Conservation (phyloP, 2,113 vertebrate genomes). For the Perca flavescens region DNA sequence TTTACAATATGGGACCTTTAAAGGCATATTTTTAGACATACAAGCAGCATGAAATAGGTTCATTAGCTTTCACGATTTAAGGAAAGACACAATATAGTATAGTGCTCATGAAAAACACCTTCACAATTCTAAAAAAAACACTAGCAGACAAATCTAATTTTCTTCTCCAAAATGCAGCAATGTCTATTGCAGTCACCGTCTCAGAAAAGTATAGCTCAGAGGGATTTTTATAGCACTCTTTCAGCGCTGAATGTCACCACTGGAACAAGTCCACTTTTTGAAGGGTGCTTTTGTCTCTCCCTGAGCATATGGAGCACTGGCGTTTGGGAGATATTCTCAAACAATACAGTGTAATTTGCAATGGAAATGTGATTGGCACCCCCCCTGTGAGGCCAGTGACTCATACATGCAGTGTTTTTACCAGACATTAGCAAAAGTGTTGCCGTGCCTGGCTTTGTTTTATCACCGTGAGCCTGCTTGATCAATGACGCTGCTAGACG, state of each 20-base stretch:
- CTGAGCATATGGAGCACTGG: slow-evolving; percentile 22
- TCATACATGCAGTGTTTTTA: slow-evolving; percentile 42
- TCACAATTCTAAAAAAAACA: background rate
- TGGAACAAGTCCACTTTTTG: slow-evolving; percentile 34
- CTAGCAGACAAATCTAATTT: background rate
- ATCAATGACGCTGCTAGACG: slow-evolving; percentile 2
- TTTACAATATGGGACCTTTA: too few relatives aligned
- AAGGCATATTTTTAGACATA: too few relatives aligned
- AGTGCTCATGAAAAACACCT: background rate
- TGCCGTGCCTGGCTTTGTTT: slow-evolving; percentile 25
- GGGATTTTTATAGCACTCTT: background rate
- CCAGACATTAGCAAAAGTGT: slow-evolving; percentile 29
- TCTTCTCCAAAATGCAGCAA: background rate
- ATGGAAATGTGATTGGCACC: slow-evolving; percentile 59
- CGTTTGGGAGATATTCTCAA: slow-evolving; percentile 43
- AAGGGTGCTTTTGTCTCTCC: slow-evolving; percentile 31
- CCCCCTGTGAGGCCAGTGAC: slow-evolving; percentile 36
- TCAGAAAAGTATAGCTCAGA: background rate
- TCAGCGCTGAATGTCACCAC: background rate
- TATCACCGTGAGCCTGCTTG: slow-evolving; percentile 11
- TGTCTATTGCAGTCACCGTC: background rate
- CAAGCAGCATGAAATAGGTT: background rate
- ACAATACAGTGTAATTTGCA: slow-evolving; percentile 57
- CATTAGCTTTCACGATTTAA: background rate
- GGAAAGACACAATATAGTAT: background rate